phyloP scores from a whole-genome alignment of 1,140 invertebrate species.

The Papilio helenus region DNA sequence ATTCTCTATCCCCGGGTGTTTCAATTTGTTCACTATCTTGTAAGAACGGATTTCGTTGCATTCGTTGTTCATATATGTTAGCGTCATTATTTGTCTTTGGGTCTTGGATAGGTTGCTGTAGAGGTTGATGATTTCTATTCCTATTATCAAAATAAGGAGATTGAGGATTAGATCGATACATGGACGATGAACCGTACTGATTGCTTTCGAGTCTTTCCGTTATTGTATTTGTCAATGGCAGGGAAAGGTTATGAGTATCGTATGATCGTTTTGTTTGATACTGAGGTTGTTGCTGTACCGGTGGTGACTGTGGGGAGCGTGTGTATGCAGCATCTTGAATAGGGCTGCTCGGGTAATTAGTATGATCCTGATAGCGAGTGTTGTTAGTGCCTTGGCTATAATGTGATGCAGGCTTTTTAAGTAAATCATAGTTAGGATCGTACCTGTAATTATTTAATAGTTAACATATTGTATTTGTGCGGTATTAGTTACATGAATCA shows the following conservation, averaged over 20 bases:
- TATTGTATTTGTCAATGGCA: slow-evolving; percentile 73
- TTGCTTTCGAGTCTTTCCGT: slow-evolving; percentile 72
- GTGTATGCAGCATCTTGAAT: slow-evolving; percentile 69
- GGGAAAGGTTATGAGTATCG: slow-evolving; percentile 75
- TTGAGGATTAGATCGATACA: slow-evolving; percentile 69
- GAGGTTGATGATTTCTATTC: slow-evolving; percentile 71
- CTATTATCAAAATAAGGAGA: slow-evolving; percentile 79
- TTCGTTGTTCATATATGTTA: slow-evolving; percentile 63
- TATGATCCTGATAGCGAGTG: slow-evolving; percentile 68
- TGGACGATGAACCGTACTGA: slow-evolving; percentile 59
- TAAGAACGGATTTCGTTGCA: slow-evolving; percentile 69
- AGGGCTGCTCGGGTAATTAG: slow-evolving; percentile 63
- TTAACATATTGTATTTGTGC: slow-evolving; percentile 36
- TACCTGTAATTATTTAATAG: slow-evolving; percentile 72
- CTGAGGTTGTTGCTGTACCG: slow-evolving; percentile 55
- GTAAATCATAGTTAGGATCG: slow-evolving; percentile 81
- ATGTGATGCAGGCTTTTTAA: slow-evolving; percentile 80
- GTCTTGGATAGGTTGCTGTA: slow-evolving; percentile 48
- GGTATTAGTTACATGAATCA: slow-evolving; percentile 17
- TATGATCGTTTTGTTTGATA: slow-evolving; percentile 72
- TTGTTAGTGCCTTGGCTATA: slow-evolving; percentile 75
- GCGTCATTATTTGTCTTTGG: slow-evolving; percentile 61
- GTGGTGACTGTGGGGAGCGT: slow-evolving; percentile 67
- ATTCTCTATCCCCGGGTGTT: slow-evolving; percentile 44
- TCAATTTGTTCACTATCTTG: slow-evolving; percentile 64